phyloP scores from a whole-genome alignment of 2,888 invertebrate genomes.

The Dermolepida albohirtum region DNA sequence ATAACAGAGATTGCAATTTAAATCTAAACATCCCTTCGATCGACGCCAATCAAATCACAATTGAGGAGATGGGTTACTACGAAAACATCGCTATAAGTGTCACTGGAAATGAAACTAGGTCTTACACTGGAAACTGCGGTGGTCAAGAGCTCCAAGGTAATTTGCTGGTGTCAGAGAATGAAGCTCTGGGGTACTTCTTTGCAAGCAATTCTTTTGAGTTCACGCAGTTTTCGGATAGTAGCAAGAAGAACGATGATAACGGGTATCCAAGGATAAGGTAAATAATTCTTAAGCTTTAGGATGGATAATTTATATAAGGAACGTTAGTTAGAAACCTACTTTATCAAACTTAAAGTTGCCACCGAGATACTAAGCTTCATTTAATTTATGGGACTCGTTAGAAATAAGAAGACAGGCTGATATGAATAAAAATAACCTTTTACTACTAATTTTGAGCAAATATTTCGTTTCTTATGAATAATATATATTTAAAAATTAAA shows the following conservation, averaged over 20 bases:
- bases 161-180: constrained; percentile 12
- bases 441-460: too few species aligned
- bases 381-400: too few species aligned
- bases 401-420: too few species aligned
- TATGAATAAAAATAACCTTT: too few species aligned
- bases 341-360: too few species aligned
- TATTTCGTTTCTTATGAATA: too few species aligned
- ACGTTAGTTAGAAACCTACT: too few species aligned
- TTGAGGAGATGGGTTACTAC: constrained; percentile 31
- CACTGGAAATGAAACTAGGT: neutral
- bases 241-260: constrained; percentile 69
- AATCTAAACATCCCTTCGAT: constrained; percentile 25
- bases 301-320: too few species aligned
- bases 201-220: constrained; percentile 11
- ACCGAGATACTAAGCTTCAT: too few species aligned
- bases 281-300: constrained; percentile 44
- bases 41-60: neutral
- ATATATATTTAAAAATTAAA: too few species aligned
- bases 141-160: neutral
- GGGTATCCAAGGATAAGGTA: constrained; percentile 71
- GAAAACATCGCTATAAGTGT: constrained; percentile 30
- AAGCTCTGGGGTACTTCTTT: constrained; percentile 39
- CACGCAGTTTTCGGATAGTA: constrained; percentile 61
- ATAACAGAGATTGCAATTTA: constrained; percentile 71
- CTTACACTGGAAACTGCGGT: constrained; percentile 13